These are phyloP conservation scores for Alviniconcha strummeri DNA, from an alignment of 2,888 invertebrate species.

Conservation along the genomic window DNA sequence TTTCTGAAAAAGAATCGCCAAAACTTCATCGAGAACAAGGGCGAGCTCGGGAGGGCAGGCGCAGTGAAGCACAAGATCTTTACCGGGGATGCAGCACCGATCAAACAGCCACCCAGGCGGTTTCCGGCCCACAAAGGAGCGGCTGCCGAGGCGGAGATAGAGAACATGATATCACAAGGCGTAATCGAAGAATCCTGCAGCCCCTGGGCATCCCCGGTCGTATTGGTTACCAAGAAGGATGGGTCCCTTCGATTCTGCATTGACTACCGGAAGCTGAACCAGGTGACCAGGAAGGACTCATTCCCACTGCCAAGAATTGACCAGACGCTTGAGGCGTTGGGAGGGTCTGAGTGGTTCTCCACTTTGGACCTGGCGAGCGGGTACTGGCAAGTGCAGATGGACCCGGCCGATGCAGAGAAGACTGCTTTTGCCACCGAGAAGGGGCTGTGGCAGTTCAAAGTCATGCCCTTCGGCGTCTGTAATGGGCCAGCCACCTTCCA, in stretches of 20 bases:
- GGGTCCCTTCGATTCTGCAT: background rate
- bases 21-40: background rate
- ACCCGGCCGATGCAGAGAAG: background rate
- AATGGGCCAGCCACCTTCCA: too few species aligned
- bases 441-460: conserved; percentile 9
- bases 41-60: background rate
- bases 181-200: conserved; percentile 30
- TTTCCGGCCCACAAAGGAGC: background rate
- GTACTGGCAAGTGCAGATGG: conserved; percentile 21
- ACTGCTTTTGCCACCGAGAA: conserved; percentile 12
- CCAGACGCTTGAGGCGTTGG: conserved; percentile 10
- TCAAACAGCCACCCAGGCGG: background rate
- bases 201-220: conserved; percentile 25
- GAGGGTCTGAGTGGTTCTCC: background rate
- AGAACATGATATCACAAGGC: conserved; percentile 35
- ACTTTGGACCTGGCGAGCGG: conserved; percentile 26
- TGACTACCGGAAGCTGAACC: conserved; percentile 25
- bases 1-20: background rate
- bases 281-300: background rate
- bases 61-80: background rate
- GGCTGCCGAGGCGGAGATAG: conserved; percentile 21
- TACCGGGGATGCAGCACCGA: background rate
- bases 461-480: conserved; percentile 2
- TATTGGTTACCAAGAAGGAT: conserved; percentile 20
- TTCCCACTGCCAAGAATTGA: conserved; percentile 25